Evolutionary conservation across 2,888 invertebrate species (phyloP), one percentile per base, ranked within the genome.

Genomic region (Leistus spinibarbis): DNA sequence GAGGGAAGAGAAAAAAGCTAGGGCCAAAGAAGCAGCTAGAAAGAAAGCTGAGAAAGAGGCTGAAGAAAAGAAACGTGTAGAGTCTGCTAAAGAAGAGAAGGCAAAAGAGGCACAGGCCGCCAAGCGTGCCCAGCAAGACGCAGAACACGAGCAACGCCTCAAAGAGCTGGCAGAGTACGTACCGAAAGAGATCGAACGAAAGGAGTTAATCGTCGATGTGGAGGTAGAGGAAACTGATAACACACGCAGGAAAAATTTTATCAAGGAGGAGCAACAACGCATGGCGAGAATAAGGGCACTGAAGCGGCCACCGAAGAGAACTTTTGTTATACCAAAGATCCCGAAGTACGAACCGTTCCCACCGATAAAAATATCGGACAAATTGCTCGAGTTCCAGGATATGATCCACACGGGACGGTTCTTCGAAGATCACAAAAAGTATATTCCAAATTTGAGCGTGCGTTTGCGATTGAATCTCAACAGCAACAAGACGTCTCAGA

Each of bases 401-500:
- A 83, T 84, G 70, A 84, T 85, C 65, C 80, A 79, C 69, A 83
- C 83, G 60, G 85, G 85, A 3, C 85, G 82, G 7, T 86, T 86
- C 79, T 83, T 85, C 78, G 85, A 85, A 57, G 82, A 85, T 78
- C 84, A 84, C 66, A 80, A 81, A 27, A 20, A 62, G 19, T 74
- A 23, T 24, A 20, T 74, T 17, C 74, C 74, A 10, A 68, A 67
- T 40, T 62, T 74, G 62, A 68, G 63, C n/a, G 7, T 68, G 16
- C 56, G 64, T 57, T 57, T 74, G 5, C 67, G 68, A 27, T n/a
- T 65, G 19, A n/a, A 19, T 40, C 27, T 65, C 27, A n/a, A 16
- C 66, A 73, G 40, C 40, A 40, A 54, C 24, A 17, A n/a, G 19
- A n/a, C 16, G 5, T n/a, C 71, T 10, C 22, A 20, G n/a, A 64